Evolutionary conservation across 2,888 invertebrate species (phyloP).

Genomic region (Halictus quadricinctus): DNA sequence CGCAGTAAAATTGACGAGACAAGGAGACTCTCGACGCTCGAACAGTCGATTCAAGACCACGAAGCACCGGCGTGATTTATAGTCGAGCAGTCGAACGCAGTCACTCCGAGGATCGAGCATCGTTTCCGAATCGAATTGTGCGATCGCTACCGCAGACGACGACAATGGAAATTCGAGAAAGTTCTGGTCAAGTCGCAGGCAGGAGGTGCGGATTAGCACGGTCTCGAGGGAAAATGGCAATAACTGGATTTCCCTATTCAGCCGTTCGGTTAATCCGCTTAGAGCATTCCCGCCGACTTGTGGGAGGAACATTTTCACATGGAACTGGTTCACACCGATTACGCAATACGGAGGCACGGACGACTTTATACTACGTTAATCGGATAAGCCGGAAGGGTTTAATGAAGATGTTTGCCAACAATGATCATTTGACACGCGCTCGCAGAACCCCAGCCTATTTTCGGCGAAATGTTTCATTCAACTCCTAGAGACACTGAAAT

Average conservation of each 20-base stretch:
- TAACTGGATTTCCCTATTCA: slow-evolving; percentile 61
- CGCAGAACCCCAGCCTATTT: background rate
- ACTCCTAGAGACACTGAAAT: background rate
- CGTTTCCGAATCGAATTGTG: slow-evolving; percentile 17
- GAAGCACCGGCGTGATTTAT: slow-evolving; percentile 35
- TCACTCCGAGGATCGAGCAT: background rate
- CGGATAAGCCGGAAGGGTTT: slow-evolving; percentile 25
- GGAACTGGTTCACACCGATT: slow-evolving; percentile 33
- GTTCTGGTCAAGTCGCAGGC: background rate
- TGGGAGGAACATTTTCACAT: slow-evolving; percentile 30
- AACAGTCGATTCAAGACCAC: background rate
- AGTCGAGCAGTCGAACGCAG: slow-evolving; percentile 9
- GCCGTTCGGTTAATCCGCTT: slow-evolving; percentile 45
- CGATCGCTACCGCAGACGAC: background rate
- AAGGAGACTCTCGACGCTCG: background rate
- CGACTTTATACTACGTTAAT: slow-evolving; percentile 37
- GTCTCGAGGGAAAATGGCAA: slow-evolving; percentile 38
- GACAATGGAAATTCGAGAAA: slow-evolving; percentile 38
- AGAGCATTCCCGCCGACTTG: slow-evolving; percentile 22
- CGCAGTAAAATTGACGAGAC: background rate
- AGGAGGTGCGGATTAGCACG: slow-evolving; percentile 10
- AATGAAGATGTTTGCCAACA: slow-evolving; percentile 43
- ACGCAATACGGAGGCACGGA: background rate
- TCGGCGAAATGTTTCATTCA: background rate
- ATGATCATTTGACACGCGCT: too few relatives aligned